phyloP scores from a whole-genome alignment of 2,797 vertebrate genomes.

The Threskiornis aethiopicus region DNA sequence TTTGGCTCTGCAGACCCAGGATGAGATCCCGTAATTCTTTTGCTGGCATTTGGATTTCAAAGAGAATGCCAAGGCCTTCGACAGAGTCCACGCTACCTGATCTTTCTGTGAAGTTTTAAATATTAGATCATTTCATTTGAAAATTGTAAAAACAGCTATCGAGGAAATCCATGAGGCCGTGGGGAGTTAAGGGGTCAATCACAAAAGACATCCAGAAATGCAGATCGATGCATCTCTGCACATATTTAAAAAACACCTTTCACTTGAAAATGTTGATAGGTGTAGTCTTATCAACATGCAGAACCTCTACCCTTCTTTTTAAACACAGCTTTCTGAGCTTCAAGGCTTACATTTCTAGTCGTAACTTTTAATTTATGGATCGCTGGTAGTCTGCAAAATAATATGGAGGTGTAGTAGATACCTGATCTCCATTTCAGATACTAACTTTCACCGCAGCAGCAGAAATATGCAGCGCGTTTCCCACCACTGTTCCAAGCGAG shows the following conservation, averaged over 20 bases:
- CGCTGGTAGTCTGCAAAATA: background rate
- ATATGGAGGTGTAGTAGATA: background rate
- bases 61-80: background rate
- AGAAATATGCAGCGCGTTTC: background rate
- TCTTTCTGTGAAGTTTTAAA: background rate
- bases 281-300: background rate
- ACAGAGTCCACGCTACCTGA: background rate
- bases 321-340: background rate
- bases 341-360: background rate
- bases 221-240: background rate
- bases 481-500: background rate
- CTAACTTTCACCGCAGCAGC: background rate
- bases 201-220: background rate
- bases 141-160: background rate
- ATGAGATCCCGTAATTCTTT: background rate
- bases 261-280: background rate
- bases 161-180: background rate
- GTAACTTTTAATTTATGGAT: background rate
- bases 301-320: background rate
- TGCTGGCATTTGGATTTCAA: background rate
- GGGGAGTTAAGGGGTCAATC: background rate
- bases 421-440: background rate
- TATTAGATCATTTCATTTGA: background rate
- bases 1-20: background rate
- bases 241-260: background rate